Base-by-base conservation (phyloP, 1,140 invertebrate genomes). In the Musca vetustissima region DNA sequence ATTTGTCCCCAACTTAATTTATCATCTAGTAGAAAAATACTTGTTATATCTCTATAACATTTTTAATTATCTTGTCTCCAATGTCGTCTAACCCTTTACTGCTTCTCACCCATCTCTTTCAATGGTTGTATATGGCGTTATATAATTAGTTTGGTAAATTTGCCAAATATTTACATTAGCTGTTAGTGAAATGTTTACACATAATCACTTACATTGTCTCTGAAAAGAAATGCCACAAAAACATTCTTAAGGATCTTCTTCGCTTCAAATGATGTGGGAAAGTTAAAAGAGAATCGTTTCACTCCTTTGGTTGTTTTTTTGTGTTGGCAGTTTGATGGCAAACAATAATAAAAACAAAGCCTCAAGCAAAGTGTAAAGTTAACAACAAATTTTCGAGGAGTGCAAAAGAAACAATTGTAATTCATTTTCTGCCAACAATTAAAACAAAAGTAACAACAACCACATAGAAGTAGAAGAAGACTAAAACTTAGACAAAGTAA, bases 151-250 rank as follows among this genome's bases (percentile, higher is more conserved):
- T 21, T 13, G 15, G 2, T 11, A 43, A 36, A 43, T n/a, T n/a
- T 19, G 19, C 17, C 11, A 43, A 61, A 61, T 61, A 61, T 61
- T 61, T 61, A 61, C 57, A 14, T 61, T 61, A 36, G 36, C 57
- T 61, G 57, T 61, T 19, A 61, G 57, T 61, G 57, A 61, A 61
- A 61, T 61, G 57, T 61, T 61, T 61, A 61, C 57, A 61, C 32
- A 61, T 61, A 61, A 61, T 61, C 57, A 61, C 57, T 61, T 61
- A 43, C 11, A 43, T 43, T 43, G 36, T 43, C 36, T 43, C 1
- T 43, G 36, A 43, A n/a, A n/a, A n/a, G n/a, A n/a, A 43, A 43
- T 43, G 32, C 57, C 24, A 61, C 15, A 36, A 61, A n/a, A 36
- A 21, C 55, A 36, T 36, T 17, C 21, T n/a, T 11, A 25, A 57